Conservation (phyloP, 37 sponge, comb jelly and placozoan genomes). For the Dysidea cf. avara region DNA sequence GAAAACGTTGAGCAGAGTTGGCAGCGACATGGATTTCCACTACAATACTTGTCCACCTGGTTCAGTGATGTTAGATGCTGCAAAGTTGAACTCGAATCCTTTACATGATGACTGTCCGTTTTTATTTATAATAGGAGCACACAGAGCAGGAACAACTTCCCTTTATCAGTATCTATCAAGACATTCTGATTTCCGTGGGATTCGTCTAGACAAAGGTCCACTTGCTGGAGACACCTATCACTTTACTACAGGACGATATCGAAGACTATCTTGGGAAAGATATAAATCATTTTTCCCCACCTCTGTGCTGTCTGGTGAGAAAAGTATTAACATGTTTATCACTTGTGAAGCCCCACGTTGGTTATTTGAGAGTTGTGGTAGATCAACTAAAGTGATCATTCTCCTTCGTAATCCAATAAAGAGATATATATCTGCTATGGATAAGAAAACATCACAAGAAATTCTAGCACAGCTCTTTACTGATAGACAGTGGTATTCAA, state of each 20-base stretch:
- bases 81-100: background rate
- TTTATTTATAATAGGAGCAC: conserved; percentile 75
- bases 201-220: conserved; percentile 45
- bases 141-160: conserved; percentile 80
- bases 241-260: conserved; percentile 37
- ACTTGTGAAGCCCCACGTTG: background rate
- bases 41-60: conserved; percentile 30
- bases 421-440: conserved; percentile 10
- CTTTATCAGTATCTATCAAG: conserved; percentile 76
- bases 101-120: conserved; percentile 66
- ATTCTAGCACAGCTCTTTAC: no score
- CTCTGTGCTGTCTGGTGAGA: no score
- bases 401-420: conserved; percentile 22
- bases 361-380: background rate
- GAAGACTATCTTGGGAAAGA: conserved; percentile 36
- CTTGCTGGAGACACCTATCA: conserved; percentile 72
- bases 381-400: conserved; percentile 6
- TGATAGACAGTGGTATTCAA: no score
- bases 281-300: no score
- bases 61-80: conserved; percentile 24
- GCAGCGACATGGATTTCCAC: conserved; percentile 40
- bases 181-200: conserved; percentile 74
- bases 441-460: no score
- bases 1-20: conserved; percentile 29
- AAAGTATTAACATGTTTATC: no score